These are phyloP conservation scores for Bubo bubo DNA, from an alignment of 2,113 vertebrate genomes.

Conservation along the genomic window DNA sequence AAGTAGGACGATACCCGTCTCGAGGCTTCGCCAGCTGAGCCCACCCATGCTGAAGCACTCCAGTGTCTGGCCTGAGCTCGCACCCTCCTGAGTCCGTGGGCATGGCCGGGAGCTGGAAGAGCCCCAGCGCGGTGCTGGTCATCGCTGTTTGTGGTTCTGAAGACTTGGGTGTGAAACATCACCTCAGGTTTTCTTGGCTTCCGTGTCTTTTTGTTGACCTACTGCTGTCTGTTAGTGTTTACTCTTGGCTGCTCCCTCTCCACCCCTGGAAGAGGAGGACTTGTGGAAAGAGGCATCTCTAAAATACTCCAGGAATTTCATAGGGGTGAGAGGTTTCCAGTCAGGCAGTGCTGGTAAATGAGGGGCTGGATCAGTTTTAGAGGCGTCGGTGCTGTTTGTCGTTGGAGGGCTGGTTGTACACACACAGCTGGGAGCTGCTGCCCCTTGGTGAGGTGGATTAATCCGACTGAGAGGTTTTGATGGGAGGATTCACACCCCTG, in stretches of 20 bases:
- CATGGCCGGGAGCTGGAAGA: background rate
- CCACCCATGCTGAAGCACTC: fast-evolving
- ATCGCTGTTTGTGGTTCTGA: background rate
- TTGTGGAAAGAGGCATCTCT: background rate
- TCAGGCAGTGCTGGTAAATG: background rate
- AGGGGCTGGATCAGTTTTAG: background rate
- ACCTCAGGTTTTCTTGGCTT: background rate
- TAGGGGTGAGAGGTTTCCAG: background rate
- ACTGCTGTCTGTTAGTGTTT: background rate
- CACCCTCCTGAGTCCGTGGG: background rate
- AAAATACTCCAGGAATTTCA: background rate
- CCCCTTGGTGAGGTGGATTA: background rate
- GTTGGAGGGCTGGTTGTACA: background rate
- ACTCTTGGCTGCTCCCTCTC: background rate
- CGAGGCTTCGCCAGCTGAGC: background rate
- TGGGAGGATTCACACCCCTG: background rate
- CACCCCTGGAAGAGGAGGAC: background rate
- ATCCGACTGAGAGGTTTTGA: background rate
- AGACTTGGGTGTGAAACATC: background rate
- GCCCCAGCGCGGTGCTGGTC: background rate
- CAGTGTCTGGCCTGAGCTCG: background rate
- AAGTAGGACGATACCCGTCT: fast-evolving
- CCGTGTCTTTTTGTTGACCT: background rate
- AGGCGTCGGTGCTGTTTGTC: background rate
- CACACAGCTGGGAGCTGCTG: background rate